These are phyloP conservation scores for Tenualosa thibaudeaui DNA, from an alignment of 2,797 vertebrate species.

Conservation along the genomic window DNA sequence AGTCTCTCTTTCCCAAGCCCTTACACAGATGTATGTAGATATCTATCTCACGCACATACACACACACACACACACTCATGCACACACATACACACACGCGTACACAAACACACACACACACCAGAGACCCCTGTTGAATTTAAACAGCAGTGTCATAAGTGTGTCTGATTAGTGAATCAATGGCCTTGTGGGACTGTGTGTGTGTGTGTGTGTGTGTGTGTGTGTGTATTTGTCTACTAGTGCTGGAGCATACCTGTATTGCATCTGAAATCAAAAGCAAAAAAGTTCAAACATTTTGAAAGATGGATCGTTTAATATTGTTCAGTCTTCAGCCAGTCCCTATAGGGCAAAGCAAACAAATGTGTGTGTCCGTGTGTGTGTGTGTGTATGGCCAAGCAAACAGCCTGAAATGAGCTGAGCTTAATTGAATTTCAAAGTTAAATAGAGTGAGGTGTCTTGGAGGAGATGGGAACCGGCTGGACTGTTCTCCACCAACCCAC, in stretches of 20 bases:
- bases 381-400: not conserved
- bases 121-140: not conserved
- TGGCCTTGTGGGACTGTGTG: not conserved
- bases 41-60: not conserved
- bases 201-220: not conserved
- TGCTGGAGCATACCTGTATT: too few species aligned
- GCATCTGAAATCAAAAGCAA: too few species aligned
- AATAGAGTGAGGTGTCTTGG: constrained; percentile 2
- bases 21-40: not conserved
- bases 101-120: not conserved
- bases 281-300: too few species aligned
- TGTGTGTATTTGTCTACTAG: not conserved
- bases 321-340: too few species aligned
- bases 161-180: not conserved
- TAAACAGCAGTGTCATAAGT: not conserved
- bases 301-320: too few species aligned
- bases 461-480: not conserved
- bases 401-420: not conserved
- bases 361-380: not conserved
- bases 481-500: not conserved
- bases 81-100: not conserved
- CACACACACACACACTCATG: not conserved
- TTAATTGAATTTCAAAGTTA: not conserved
- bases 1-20: not conserved
- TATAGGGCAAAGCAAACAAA: too few species aligned